Percentiles rank a stretch among this genome's conserved stretches.
phyloP scores from a whole-genome alignment of 2,113 vertebrate species.

The Lota lota region DNA sequence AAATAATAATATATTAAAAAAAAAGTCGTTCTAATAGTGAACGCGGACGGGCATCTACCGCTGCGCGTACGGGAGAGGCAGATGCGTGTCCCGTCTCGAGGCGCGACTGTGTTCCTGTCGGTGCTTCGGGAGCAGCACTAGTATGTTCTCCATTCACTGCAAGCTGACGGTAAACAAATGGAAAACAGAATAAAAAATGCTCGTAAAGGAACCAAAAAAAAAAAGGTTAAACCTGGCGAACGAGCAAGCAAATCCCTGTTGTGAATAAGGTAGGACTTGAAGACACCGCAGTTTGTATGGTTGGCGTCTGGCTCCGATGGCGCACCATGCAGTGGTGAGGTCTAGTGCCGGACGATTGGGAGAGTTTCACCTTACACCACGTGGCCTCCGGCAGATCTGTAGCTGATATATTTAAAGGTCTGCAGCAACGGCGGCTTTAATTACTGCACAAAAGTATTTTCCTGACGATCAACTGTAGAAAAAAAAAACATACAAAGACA shows the following conservation, averaged over 20 bases:
- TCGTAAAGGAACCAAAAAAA: too few species aligned
- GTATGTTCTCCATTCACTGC: slow-evolving; percentile 81
- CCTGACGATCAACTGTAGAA: slow-evolving; percentile 49
- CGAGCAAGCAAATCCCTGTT: too few species aligned
- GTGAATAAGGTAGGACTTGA: too few species aligned
- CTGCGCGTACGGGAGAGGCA: slow-evolving; percentile 44
- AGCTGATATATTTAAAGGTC: slow-evolving; percentile 76
- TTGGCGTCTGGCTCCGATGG: slow-evolving; percentile 37
- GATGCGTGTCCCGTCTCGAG: slow-evolving; percentile 39
- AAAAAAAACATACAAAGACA: slow-evolving; percentile 1
- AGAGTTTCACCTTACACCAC: slow-evolving; percentile 76
- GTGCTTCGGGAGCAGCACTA: slow-evolving; percentile 77
- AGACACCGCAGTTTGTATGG: too few species aligned
- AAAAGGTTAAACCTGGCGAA: too few species aligned
- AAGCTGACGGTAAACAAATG: slow-evolving; percentile 42
- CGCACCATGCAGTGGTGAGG: slow-evolving; percentile 18
- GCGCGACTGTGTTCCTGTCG: slow-evolving; percentile 69
- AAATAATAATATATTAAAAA: slow-evolving; percentile 24
- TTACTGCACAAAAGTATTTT: slow-evolving; percentile 58
- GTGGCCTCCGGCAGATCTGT: slow-evolving; percentile 57
- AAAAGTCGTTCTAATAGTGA: slow-evolving; percentile 31
- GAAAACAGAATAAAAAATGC: slow-evolving; percentile 31
- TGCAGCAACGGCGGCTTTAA: slow-evolving; percentile 50
- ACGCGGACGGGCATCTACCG: slow-evolving; percentile 41
- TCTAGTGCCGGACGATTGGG: slow-evolving; percentile 27